phyloP scores from a whole-genome alignment of 53 echinoderm and acorn worm species.

The Holothuria scabra region DNA sequence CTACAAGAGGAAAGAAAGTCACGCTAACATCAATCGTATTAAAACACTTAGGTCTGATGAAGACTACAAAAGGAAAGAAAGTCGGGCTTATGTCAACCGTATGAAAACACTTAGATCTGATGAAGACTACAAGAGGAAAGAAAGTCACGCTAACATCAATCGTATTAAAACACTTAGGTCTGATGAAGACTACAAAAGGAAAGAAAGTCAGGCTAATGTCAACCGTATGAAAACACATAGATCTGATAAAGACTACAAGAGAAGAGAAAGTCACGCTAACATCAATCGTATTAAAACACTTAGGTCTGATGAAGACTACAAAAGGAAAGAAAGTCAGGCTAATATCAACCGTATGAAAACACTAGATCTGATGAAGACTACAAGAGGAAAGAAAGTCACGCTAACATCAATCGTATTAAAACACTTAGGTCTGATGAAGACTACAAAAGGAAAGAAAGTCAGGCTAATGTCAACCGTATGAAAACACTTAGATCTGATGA shows the following conservation, averaged over 20 bases:
- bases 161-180: not conserved
- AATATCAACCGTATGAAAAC: not conserved
- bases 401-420: conserved; percentile 1
- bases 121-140: too few relatives aligned
- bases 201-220: too few relatives aligned
- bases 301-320: not conserved
- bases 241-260: not conserved
- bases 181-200: not conserved
- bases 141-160: not conserved
- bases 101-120: not conserved
- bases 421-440: not conserved
- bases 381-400: not conserved
- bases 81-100: not conserved
- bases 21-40: not conserved
- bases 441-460: too few relatives aligned
- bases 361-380: not conserved
- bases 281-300: not conserved
- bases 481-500: not conserved
- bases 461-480: not conserved
- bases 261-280: not conserved
- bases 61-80: not conserved
- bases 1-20: not conserved
- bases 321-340: not conserved
- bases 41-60: not conserved
- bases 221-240: conserved; percentile 18